A percentile compares a stretch with the other conserved stretches of the same genome.
Conservation (phyloP, 2,797 vertebrate species). For the Atherinosoma microstoma region DNA sequence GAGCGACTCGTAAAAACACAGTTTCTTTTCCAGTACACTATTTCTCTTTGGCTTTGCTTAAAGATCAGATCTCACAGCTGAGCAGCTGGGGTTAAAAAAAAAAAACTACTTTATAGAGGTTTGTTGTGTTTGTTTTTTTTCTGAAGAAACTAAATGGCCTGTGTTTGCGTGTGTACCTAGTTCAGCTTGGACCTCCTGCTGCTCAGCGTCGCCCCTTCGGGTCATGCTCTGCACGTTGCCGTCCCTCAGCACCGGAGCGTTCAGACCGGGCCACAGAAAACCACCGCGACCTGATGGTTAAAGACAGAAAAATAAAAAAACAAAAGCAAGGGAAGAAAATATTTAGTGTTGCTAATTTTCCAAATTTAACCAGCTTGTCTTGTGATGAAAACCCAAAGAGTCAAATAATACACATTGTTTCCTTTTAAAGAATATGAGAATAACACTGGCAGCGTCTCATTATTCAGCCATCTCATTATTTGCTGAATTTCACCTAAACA, state of each 20-base stretch:
- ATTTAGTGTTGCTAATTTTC: background rate
- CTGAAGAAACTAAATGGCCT: background rate
- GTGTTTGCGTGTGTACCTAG: slow-evolving; percentile 69
- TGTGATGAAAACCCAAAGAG: too few species aligned
- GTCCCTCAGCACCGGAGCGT: slow-evolving; percentile 82
- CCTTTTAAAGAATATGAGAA: too few species aligned
- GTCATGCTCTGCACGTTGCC: slow-evolving; percentile 78
- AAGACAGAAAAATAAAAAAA: background rate
- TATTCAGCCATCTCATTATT: too few species aligned
- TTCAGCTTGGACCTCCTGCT: slow-evolving; percentile 81
- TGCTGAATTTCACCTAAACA: too few species aligned
- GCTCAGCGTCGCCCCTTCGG: slow-evolving; percentile 83
- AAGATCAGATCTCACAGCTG: background rate
- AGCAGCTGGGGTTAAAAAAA: background rate
- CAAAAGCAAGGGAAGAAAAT: background rate
- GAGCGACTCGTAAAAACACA: background rate
- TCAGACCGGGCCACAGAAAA: slow-evolving; percentile 95
- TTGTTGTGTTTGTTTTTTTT: background rate
- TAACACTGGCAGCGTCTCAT: too few species aligned
- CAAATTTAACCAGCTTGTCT: too few species aligned
- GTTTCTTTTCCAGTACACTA: background rate
- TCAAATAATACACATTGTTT: too few species aligned
- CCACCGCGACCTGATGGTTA: slow-evolving; percentile 85
- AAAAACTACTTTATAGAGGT: background rate
- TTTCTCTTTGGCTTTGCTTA: slow-evolving; percentile 8